A percentile compares a stretch with the other conserved stretches of the same genome.
Conservation (phyloP, 2,888 invertebrate species). For the Conus canariensis region DNA sequence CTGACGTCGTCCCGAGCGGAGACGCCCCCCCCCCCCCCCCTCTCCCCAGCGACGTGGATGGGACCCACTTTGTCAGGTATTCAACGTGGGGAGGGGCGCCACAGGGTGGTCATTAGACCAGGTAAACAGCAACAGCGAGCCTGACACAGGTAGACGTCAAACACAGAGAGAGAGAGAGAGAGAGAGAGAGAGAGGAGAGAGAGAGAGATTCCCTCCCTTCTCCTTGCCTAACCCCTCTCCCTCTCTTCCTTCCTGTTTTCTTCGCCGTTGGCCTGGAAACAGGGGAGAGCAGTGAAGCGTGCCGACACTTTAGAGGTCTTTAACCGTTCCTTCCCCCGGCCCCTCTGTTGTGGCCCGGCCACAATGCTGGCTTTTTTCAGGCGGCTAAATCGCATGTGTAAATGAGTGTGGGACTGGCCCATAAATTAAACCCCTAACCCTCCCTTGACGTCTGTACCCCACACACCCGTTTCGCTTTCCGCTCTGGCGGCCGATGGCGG, state of each 20-base stretch:
- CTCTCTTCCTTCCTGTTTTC: background rate
- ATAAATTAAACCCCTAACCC: slow-evolving; percentile 18
- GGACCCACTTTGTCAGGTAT: background rate
- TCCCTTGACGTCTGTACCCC: background rate
- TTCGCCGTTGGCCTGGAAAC: slow-evolving; percentile 28
- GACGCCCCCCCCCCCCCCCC: background rate
- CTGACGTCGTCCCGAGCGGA: background rate
- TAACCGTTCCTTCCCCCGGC: background rate
- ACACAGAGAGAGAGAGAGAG: background rate
- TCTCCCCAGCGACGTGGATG: background rate
- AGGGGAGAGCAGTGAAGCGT: background rate
- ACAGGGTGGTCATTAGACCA: slow-evolving; percentile 29
- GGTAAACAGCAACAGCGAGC: slow-evolving; percentile 2
- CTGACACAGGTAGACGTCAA: background rate
- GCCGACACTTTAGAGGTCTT: background rate
- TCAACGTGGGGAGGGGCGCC: background rate
- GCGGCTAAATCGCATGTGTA: slow-evolving; percentile 25
- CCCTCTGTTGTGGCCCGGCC: background rate
- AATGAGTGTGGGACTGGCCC: slow-evolving; percentile 24
- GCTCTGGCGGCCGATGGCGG: background rate
- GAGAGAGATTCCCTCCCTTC: background rate
- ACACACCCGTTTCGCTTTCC: slow-evolving; percentile 10
- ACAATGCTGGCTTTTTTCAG: slow-evolving; percentile 19
- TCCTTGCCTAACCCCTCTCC: background rate
- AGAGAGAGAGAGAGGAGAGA: slow-evolving; percentile 10